Evolutionary conservation across 2,113 vertebrate genomes (phyloP).

Genomic region (Romanogobio albipinnatus): DNA sequence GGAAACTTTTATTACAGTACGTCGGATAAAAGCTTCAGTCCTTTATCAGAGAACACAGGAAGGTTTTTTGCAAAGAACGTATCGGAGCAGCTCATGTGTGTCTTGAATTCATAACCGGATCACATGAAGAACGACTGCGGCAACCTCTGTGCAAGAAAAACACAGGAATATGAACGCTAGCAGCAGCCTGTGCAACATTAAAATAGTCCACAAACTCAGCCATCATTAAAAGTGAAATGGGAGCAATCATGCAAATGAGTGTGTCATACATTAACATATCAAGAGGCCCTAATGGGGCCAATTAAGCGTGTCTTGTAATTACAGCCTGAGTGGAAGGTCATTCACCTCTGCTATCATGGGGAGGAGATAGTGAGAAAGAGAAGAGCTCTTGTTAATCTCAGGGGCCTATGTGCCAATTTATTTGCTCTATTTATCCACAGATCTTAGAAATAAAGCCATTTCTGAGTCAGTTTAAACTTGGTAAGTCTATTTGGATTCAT

Average conservation of each 20-base stretch:
- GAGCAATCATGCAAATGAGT: slow-evolving; percentile 66
- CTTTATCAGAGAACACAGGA: slow-evolving; percentile 8
- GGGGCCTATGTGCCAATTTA: slow-evolving; percentile 3
- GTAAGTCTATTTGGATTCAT: background rate
- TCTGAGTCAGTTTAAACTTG: background rate
- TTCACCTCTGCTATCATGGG: slow-evolving; percentile 59
- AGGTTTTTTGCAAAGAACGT: slow-evolving; percentile 16
- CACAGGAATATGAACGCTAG: background rate
- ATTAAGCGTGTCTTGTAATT: slow-evolving; percentile 66
- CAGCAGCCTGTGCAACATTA: slow-evolving; percentile 37
- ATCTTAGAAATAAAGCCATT: background rate
- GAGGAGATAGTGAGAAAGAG: slow-evolving; percentile 2
- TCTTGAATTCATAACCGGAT: slow-evolving; percentile 28
- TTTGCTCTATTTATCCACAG: slow-evolving; percentile 17
- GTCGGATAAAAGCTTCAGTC: slow-evolving; percentile 34
- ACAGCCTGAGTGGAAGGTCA: slow-evolving; percentile 62
- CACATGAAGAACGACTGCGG: background rate
- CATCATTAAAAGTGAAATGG: slow-evolving; percentile 37
- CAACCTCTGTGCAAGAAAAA: background rate
- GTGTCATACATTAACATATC: slow-evolving; percentile 68
- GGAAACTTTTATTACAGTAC: slow-evolving; percentile 24
- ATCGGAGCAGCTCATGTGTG: slow-evolving; percentile 6
- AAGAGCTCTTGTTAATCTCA: slow-evolving; percentile 12
- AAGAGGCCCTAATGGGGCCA: slow-evolving; percentile 67
- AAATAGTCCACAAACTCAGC: slow-evolving; percentile 24